A percentile compares a stretch with the other conserved stretches of the same genome.
Conservation (phyloP, 1,140 invertebrate genomes). For the Caenorhabditis latens region DNA sequence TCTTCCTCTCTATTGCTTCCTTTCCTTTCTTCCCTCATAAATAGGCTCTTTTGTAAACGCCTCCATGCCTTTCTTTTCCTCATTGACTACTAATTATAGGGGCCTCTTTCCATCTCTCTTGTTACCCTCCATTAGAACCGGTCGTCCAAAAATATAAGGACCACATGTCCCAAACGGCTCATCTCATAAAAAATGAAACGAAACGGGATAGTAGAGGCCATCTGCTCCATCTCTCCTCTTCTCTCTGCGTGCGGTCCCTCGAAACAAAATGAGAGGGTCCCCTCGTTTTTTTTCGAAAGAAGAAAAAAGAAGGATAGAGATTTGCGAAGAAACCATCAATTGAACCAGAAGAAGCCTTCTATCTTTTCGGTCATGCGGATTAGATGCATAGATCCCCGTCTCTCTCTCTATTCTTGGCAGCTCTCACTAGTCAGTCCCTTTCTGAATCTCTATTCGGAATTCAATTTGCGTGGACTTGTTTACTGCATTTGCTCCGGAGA, state of each 20-base stretch:
- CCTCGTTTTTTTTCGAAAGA: neutral
- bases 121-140: neutral
- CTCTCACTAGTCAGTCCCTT: no score
- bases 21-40: neutral
- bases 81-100: constrained; percentile 13
- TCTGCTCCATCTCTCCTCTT: neutral
- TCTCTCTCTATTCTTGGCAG: neutral
- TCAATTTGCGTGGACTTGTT: constrained; percentile 28
- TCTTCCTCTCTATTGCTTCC: neutral
- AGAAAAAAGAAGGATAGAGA: no score
- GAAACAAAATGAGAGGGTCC: neutral
- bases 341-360: neutral
- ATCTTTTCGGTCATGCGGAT: neutral
- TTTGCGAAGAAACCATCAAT: no score
- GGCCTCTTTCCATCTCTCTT: no score
- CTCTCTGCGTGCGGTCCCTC: no score
- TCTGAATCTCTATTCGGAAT: neutral
- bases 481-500: neutral
- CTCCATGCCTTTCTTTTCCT: neutral
- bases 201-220: neutral
- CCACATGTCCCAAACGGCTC: neutral
- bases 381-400: neutral
- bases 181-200: constrained; percentile 14
- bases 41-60: neutral
- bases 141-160: neutral